Percentiles rank a stretch among this genome's conserved stretches.
These are phyloP conservation scores for Caenorhabditis zanzibari DNA, from an alignment of 2,888 invertebrate genomes.

Conservation along the genomic window DNA sequence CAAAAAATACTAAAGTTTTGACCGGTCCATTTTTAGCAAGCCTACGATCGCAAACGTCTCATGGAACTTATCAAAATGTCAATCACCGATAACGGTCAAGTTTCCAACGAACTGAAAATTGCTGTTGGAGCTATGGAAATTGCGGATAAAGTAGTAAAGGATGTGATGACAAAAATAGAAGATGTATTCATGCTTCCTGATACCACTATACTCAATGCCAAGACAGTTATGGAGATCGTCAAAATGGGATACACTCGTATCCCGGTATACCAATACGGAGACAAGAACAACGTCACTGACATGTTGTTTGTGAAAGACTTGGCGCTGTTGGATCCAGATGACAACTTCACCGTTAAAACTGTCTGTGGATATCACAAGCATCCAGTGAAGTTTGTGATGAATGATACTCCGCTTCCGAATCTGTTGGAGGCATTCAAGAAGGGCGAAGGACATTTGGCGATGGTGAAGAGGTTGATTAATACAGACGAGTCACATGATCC, in stretches of 20 bases:
- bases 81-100: conserved; percentile 69
- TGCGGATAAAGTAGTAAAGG: conserved; percentile 93
- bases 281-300: conserved; percentile 78
- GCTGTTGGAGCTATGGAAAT: conserved; percentile 92
- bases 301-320: conserved; percentile 94
- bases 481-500: conserved; percentile 91
- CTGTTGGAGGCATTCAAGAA: conserved; percentile 98
- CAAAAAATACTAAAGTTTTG: background rate
- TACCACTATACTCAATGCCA: conserved; percentile 92
- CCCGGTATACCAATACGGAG: conserved; percentile 88
- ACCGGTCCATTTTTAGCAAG: conserved; percentile 83
- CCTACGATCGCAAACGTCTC: conserved; percentile 95
- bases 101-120: conserved; percentile 81
- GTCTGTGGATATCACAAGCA: conserved; percentile 89
- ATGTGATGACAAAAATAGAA: conserved; percentile 97
- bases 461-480: conserved; percentile 91
- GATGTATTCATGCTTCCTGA: conserved; percentile 97
- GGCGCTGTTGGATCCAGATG: conserved; percentile 98
- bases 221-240: conserved; percentile 97
- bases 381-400: conserved; percentile 95
- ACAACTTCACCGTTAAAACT: conserved; percentile 88
- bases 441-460: conserved; percentile 87
- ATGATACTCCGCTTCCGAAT: conserved; percentile 94
- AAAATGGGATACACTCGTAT: conserved; percentile 89
- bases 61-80: conserved; percentile 90